These are phyloP conservation scores for Eurypyga helias DNA, from an alignment of 2,113 vertebrate genomes.

Conservation along the genomic window DNA sequence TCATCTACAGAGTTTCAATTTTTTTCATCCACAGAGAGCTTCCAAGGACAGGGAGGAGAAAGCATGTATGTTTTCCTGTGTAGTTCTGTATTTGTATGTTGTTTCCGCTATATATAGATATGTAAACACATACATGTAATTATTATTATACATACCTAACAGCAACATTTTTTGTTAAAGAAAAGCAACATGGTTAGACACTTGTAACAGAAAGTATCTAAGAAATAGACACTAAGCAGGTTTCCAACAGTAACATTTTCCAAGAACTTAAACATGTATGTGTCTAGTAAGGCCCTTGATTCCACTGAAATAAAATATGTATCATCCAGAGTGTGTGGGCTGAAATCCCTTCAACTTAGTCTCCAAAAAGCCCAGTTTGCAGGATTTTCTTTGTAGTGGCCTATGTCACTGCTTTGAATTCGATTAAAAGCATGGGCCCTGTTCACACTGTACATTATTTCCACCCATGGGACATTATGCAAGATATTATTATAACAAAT, in stretches of 20 bases:
- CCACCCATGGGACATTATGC: not conserved
- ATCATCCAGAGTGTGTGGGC: too few relatives aligned
- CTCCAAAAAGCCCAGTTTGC: not conserved
- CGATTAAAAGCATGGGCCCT: not conserved
- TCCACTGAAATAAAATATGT: not conserved
- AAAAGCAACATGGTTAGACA: not conserved
- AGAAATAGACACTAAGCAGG: not conserved
- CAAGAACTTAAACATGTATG: not conserved
- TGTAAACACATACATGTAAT: not conserved
- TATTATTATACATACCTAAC: not conserved
- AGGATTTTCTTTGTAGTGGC: not conserved
- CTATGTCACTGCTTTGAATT: not conserved
- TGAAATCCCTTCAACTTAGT: not conserved
- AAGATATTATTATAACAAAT: not conserved
- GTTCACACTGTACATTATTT: not conserved
- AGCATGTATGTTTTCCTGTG: not conserved
- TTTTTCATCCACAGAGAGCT: not conserved
- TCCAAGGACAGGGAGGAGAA: not conserved
- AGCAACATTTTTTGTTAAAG: not conserved
- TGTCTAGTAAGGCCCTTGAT: not conserved
- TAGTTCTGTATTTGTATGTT: not conserved
- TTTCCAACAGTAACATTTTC: not conserved
- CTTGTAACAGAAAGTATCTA: not conserved
- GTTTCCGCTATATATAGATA: not conserved
- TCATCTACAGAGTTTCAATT: not conserved